phyloP scores from a whole-genome alignment of 2,888 invertebrate genomes.

The Dryadula phaetusa region DNA sequence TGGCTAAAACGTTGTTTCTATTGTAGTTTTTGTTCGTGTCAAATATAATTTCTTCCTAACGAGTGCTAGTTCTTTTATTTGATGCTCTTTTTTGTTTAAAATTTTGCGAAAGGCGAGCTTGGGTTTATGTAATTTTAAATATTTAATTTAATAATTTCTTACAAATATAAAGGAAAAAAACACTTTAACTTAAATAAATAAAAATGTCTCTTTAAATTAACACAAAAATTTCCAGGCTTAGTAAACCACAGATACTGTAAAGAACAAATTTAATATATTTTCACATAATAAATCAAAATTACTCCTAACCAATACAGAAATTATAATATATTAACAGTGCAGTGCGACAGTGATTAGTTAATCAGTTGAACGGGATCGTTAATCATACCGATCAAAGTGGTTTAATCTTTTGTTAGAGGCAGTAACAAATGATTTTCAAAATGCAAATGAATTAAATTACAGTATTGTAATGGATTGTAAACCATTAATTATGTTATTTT shows the following conservation, averaged over 20 bases:
- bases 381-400: constrained; percentile 14
- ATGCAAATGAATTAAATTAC: constrained; percentile 6
- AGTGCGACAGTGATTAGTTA: constrained; percentile 17
- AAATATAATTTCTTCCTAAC: constrained; percentile 6
- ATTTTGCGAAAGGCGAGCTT: background rate
- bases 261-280: background rate
- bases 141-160: background rate
- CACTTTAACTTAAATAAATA: too few relatives aligned
- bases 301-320: background rate
- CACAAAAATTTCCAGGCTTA: too few relatives aligned
- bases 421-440: constrained; percentile 10
- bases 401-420: constrained; percentile 19
- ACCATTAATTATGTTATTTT: background rate
- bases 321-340: background rate
- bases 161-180: too few relatives aligned
- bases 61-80: constrained; percentile 5
- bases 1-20: constrained; percentile 18
- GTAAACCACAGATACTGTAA: too few relatives aligned
- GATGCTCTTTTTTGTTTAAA: background rate
- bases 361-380: constrained; percentile 9
- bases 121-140: too few relatives aligned
- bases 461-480: background rate
- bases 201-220: too few relatives aligned
- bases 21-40: constrained; percentile 15
- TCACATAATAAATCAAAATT: background rate